Percentiles rank a stretch among this genome's conserved stretches.
phyloP scores from a whole-genome alignment of 1,140 invertebrate genomes.

The Drosophila nikananu region DNA sequence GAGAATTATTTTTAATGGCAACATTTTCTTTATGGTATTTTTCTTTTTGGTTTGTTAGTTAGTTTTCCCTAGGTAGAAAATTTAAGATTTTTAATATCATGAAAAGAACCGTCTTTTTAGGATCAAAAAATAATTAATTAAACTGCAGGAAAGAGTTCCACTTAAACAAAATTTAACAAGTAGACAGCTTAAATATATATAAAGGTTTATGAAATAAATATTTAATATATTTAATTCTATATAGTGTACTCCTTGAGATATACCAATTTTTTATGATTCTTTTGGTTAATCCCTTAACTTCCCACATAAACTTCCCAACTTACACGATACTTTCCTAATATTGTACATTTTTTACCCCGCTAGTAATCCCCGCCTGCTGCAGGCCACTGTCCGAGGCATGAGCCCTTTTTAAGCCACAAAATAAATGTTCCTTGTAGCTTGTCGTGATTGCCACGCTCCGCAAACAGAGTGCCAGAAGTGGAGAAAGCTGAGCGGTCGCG shows the following conservation, averaged over 20 bases:
- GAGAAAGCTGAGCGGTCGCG: conserved; percentile 25
- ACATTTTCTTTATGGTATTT: background rate
- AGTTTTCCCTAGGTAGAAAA: background rate
- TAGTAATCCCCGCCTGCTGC: background rate
- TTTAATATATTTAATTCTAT: background rate
- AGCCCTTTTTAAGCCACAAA: conserved; percentile 24
- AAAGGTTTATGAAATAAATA: too few relatives aligned
- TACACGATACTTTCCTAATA: background rate
- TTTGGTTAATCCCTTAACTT: conserved; percentile 1
- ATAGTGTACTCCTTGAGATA: background rate
- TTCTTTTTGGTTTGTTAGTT: background rate
- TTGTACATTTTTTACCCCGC: background rate
- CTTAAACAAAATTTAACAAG: too few relatives aligned
- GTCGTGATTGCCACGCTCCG: conserved; percentile 48
- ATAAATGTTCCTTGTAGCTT: conserved; percentile 29
- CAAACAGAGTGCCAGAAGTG: conserved; percentile 12
- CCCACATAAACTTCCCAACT: background rate
- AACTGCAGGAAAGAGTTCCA: too few relatives aligned
- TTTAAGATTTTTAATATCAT: too few relatives aligned
- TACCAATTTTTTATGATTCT: background rate
- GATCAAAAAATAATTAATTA: too few relatives aligned
- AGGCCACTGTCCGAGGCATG: background rate
- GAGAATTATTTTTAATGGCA: background rate
- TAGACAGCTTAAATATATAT: too few relatives aligned
- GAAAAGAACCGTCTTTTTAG: background rate